Evolutionary conservation across 1,140 invertebrate species (phyloP), one percentile per base, ranked within the genome.

Genomic region (Stegodyphus dumicola): DNA sequence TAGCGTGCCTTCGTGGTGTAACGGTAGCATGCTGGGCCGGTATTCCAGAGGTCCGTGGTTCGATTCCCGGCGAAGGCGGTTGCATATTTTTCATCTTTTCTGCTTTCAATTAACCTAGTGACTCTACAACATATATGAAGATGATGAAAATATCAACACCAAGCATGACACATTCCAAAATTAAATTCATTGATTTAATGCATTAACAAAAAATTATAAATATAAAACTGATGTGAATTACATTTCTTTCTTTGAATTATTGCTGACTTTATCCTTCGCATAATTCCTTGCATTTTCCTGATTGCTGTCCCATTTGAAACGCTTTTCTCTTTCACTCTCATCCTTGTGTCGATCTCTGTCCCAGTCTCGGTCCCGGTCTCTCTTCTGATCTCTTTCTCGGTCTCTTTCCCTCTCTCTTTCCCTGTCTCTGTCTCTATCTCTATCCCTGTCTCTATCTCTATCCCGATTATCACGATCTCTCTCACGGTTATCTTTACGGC

Each of bases 371-470:
- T 76, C 74, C 1, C 74, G 7, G 5, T 76, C 74, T 66, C 76
- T 77, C 56, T 67, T 66, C n/a, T 6, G 15, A 17, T 77, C 76
- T 52, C 76, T 2, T 51, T 77, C 76, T 77, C 48, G 66, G n/a
- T 67, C 64, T 77, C 64, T 81, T n/a, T 84, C 81, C 65, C 85
- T 84, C n/a, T 81, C 87, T 11, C 87, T 51, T 15, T 78, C 85
- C 33, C 74, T 66, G 48, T 79, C 84, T 49, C 83, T 48, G n/a
- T 54, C 60, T 17, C 71, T 75, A 10, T 52, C 49, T 15, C 51
- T 49, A 53, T 49, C 13, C 13, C 33, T 33, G 3, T 73, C 76
- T 9, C 76, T 54, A n/a, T 70, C 77, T 51, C 66, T 69, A 18
- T 69, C 60, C 66, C 53, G 53, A 56, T 52, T 67, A 66, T 65